A percentile compares a stretch with the other conserved stretches of the same genome.
phyloP scores from a whole-genome alignment of 2,797 vertebrate genomes.

The Lycodopsis pacificus region DNA sequence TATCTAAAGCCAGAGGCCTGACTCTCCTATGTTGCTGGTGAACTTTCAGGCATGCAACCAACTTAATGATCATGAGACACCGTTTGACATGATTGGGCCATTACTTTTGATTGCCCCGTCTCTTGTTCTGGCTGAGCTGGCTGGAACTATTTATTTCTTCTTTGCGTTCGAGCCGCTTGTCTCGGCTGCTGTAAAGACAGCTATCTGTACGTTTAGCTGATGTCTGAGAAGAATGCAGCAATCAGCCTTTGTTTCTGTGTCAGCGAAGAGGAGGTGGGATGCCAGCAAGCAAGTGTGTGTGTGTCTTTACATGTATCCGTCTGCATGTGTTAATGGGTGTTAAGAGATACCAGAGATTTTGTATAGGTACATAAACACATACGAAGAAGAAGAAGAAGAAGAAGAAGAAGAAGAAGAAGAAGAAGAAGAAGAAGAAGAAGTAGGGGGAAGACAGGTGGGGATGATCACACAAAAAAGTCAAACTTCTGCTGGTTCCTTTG shows the following conservation, averaged over 20 bases:
- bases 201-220: constrained; percentile 62
- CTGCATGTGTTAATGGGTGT: neutral
- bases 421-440: neutral
- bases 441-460: neutral
- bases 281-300: neutral
- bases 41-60: neutral
- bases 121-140: constrained; percentile 57
- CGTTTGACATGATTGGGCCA: neutral
- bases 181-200: constrained; percentile 50
- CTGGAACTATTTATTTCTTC: constrained; percentile 64
- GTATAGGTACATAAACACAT: constrained; percentile 12
- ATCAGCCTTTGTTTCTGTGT: constrained; percentile 59
- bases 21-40: neutral
- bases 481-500: constrained; percentile 26
- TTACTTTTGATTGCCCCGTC: constrained; percentile 20
- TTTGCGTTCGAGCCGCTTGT: constrained; percentile 42
- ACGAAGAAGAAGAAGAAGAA: too few relatives aligned
- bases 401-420: neutral
- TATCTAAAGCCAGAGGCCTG: neutral
- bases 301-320: neutral
- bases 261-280: constrained; percentile 28
- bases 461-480: constrained; percentile 29
- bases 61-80: constrained; percentile 9
- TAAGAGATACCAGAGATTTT: neutral
- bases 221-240: constrained; percentile 57